Percentiles rank a stretch among this genome's conserved stretches.
These are phyloP conservation scores for Lacanobia wlatinum DNA, from an alignment of 2,888 invertebrate genomes.

Conservation along the genomic window DNA sequence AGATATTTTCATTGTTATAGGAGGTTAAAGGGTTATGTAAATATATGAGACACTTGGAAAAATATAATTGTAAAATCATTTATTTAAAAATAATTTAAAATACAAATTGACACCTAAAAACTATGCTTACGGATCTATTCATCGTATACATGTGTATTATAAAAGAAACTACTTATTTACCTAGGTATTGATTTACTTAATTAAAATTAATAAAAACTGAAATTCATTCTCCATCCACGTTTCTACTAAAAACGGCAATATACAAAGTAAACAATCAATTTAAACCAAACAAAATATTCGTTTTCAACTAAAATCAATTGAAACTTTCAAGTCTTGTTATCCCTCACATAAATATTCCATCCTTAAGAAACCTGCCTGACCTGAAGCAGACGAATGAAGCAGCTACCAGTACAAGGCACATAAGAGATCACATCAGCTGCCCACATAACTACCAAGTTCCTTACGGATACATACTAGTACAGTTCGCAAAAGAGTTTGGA, in stretches of 20 bases:
- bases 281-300: neutral
- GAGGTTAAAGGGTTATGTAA: neutral
- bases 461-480: conserved; percentile 47
- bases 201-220: neutral
- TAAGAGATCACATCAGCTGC: conserved; percentile 80
- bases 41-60: neutral
- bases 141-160: conserved; percentile 29
- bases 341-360: conserved; percentile 39
- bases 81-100: neutral
- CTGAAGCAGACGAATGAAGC: conserved; percentile 44
- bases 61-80: neutral
- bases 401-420: conserved; percentile 71
- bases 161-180: neutral
- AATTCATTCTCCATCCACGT: too few relatives aligned
- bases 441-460: conserved; percentile 49
- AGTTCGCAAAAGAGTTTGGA: conserved; percentile 22
- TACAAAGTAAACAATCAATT: neutral
- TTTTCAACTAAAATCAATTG: conserved; percentile 29
- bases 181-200: neutral
- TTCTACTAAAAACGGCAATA: neutral
- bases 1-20: neutral
- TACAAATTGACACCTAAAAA: neutral
- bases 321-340: conserved; percentile 11
- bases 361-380: conserved; percentile 39
- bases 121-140: neutral